Percentiles rank a stretch among this genome's conserved stretches.
These are phyloP conservation scores for Camptogramma bilineatum DNA, from an alignment of 2,888 invertebrate species.

Conservation along the genomic window DNA sequence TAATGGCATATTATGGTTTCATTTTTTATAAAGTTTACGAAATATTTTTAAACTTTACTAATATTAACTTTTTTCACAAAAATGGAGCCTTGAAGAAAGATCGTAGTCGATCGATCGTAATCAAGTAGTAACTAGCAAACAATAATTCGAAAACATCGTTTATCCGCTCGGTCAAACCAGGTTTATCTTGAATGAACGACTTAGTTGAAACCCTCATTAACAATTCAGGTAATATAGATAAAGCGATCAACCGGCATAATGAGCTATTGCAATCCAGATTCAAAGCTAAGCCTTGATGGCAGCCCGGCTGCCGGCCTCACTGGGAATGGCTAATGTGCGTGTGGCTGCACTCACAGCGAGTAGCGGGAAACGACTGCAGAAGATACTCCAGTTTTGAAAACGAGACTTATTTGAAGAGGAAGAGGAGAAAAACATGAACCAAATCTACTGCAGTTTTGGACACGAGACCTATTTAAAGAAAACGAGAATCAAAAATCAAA, in stretches of 20 bases:
- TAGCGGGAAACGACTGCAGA: neutral
- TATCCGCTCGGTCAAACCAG: neutral
- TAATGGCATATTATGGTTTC: neutral
- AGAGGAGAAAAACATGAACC: too few relatives aligned
- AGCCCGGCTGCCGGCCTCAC: slow-evolving; percentile 50
- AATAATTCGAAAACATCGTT: neutral
- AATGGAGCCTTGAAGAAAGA: too few relatives aligned
- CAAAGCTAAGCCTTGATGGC: slow-evolving; percentile 47
- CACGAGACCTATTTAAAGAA: too few relatives aligned
- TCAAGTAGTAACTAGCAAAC: neutral
- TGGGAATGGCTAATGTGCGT: slow-evolving; percentile 57
- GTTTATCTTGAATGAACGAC: neutral
- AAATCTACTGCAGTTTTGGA: too few relatives aligned
- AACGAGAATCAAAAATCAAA: too few relatives aligned
- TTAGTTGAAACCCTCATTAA: slow-evolving; percentile 8
- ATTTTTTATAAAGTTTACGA: too few relatives aligned
- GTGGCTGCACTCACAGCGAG: slow-evolving; percentile 43
- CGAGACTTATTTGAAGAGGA: too few relatives aligned
- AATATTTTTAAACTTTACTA: too few relatives aligned
- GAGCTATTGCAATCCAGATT: slow-evolving; percentile 40
- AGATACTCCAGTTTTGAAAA: too few relatives aligned
- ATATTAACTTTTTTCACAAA: too few relatives aligned
- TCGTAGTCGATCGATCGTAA: too few relatives aligned
- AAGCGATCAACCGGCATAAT: slow-evolving; percentile 40
- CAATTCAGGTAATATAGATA: slow-evolving; percentile 15